A percentile compares a stretch with the other conserved stretches of the same genome.
Evolutionary conservation across 2,797 vertebrate genomes (phyloP).

Genomic region (Notoglanidium macrostoma): DNA sequence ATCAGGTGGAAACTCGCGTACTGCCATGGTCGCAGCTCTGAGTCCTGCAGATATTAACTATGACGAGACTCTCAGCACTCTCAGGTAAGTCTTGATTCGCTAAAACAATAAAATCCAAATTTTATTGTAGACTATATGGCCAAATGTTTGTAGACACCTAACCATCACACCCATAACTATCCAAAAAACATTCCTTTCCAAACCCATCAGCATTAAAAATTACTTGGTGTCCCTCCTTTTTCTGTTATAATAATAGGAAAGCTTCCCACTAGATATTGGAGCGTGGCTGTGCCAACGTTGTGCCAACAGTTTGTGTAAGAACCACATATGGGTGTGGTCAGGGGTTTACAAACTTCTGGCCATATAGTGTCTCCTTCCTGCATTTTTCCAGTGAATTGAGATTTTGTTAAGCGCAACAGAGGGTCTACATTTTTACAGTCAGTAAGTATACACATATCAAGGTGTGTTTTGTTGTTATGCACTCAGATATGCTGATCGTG

Average conservation of each 20-base stretch:
- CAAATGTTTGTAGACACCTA: background rate
- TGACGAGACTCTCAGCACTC: conserved; percentile 93
- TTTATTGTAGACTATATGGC: background rate
- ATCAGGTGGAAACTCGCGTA: conserved; percentile 95
- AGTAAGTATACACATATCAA: background rate
- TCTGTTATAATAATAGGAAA: background rate
- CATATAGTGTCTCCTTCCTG: background rate
- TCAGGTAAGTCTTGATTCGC: conserved; percentile 77
- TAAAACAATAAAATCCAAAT: background rate
- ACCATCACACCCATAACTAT: background rate
- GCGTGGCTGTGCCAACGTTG: background rate
- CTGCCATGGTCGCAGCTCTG: conserved; percentile 96
- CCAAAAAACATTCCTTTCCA: background rate
- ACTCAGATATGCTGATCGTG: conserved; percentile 89
- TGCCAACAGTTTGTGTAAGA: background rate
- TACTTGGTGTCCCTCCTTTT: background rate
- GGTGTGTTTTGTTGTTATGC: background rate
- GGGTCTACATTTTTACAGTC: background rate
- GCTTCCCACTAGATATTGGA: background rate
- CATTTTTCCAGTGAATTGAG: background rate
- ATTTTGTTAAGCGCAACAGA: background rate
- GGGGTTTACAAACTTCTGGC: background rate
- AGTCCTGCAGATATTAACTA: conserved; percentile 94
- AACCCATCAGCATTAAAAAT: background rate
- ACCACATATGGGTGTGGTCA: background rate